phyloP scores from a whole-genome alignment of 2,888 invertebrate genomes.

The Hirtodrosophila duncani region DNA sequence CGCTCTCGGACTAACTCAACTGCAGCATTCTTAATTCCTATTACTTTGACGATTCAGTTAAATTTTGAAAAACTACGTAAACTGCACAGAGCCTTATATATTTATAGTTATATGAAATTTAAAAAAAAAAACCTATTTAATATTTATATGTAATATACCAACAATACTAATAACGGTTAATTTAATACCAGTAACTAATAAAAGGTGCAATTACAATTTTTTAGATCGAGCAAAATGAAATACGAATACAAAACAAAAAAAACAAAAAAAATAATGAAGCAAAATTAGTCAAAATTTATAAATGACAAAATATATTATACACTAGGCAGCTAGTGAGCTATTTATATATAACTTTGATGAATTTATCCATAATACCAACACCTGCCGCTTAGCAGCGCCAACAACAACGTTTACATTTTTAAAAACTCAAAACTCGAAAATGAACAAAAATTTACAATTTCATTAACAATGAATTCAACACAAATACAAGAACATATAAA shows the following conservation, averaged over 20 bases:
- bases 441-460: slow-evolving; percentile 1
- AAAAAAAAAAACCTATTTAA: slow-evolving; percentile 19
- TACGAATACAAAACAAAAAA: too few species aligned
- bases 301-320: slow-evolving; percentile 25
- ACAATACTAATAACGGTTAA: slow-evolving; percentile 12
- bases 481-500: slow-evolving; percentile 17
- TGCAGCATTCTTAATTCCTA: too few species aligned
- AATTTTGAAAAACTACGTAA: too few species aligned
- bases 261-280: too few species aligned
- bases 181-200: slow-evolving; percentile 21
- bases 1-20: too few species aligned
- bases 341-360: slow-evolving; percentile 23
- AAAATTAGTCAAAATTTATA: slow-evolving; percentile 63
- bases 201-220: slow-evolving; percentile 67
- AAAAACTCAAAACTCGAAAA: slow-evolving; percentile 1
- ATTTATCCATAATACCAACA: slow-evolving; percentile 41
- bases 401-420: slow-evolving; percentile 20
- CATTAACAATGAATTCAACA: slow-evolving; percentile 21
- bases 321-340: not conserved
- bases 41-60: too few species aligned
- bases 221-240: slow-evolving; percentile 40
- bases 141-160: not conserved
- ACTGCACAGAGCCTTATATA: slow-evolving; percentile 63
- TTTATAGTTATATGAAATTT: slow-evolving; percentile 46
- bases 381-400: slow-evolving; percentile 42